phyloP scores from a whole-genome alignment of 2,113 vertebrate species.

The Mionectes macconnelli region DNA sequence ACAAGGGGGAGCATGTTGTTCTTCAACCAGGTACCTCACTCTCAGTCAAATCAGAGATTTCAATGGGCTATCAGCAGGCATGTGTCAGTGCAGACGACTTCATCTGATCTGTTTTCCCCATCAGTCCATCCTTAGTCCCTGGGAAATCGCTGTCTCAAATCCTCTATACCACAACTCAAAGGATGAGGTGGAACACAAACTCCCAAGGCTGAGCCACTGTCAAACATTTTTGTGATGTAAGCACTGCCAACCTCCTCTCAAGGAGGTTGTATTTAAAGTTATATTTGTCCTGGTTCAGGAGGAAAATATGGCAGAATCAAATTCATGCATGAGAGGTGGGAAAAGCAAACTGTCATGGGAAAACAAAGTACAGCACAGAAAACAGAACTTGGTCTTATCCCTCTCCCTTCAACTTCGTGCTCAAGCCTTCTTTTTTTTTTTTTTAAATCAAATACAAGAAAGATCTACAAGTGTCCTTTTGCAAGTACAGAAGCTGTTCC shows the following conservation, averaged over 20 bases:
- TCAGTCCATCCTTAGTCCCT: not conserved
- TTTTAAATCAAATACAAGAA: not conserved
- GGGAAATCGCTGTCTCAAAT: not conserved
- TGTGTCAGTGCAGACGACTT: not conserved
- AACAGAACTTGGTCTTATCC: not conserved
- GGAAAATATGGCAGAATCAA: not conserved
- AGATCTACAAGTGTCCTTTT: not conserved
- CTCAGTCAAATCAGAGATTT: not conserved
- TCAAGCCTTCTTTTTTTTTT: not conserved
- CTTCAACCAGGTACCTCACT: not conserved
- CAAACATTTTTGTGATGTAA: not conserved
- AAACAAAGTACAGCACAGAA: not conserved
- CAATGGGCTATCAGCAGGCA: not conserved
- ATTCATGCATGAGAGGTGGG: not conserved
- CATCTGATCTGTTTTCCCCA: not conserved
- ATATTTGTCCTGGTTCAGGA: not conserved
- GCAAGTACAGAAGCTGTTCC: not conserved
- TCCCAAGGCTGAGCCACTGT: not conserved
- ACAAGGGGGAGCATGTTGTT: rapidly evolving
- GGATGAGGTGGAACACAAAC: not conserved
- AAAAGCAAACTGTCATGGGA: not conserved
- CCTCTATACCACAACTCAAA: not conserved
- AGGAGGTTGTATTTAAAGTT: not conserved
- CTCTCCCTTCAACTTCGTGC: not conserved
- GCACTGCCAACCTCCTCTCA: not conserved